phyloP scores from a whole-genome alignment of 2,888 invertebrate genomes.

The Eumacrocentrus americanus region DNA sequence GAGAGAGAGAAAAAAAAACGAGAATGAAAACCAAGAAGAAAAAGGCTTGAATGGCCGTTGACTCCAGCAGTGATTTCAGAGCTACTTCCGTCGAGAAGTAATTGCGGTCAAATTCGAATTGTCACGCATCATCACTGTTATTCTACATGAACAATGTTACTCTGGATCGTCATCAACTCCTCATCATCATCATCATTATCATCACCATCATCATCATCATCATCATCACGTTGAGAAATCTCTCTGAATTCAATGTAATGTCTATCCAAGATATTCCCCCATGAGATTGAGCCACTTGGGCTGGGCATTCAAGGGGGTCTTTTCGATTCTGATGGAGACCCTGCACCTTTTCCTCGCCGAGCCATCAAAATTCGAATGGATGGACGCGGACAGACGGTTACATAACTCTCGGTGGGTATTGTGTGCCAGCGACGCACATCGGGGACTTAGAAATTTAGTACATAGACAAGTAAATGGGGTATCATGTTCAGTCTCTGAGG shows the following conservation, averaged over 20 bases:
- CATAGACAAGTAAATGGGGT: slow-evolving; percentile 59
- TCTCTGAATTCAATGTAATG: not conserved
- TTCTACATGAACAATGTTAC: slow-evolving; percentile 25
- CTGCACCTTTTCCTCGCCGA: not conserved
- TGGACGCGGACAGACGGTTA: slow-evolving; percentile 45
- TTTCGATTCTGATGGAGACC: not conserved
- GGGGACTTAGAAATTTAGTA: slow-evolving; percentile 57
- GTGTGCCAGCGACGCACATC: slow-evolving; percentile 24
- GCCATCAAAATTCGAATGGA: not conserved
- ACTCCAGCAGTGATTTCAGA: slow-evolving; percentile 43
- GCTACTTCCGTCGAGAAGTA: slow-evolving; percentile 38
- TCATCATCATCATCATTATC: slow-evolving; percentile 18
- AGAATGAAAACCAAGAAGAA: slow-evolving; percentile 12
- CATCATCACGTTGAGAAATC: not conserved
- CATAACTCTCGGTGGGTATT: slow-evolving; percentile 48
- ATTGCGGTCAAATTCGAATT: slow-evolving; percentile 52
- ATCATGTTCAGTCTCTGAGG: slow-evolving; percentile 60
- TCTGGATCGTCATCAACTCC: slow-evolving; percentile 22
- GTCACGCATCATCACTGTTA: slow-evolving; percentile 53
- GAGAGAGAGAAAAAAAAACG: slow-evolving; percentile 19
- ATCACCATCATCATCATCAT: slow-evolving; percentile 5
- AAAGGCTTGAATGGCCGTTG: slow-evolving; percentile 37
- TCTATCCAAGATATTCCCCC: not conserved
- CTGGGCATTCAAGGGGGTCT: not conserved
- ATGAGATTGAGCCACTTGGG: slow-evolving; percentile 1